phyloP scores from a whole-genome alignment of 2,888 invertebrate genomes.

The Dasysyrphus albostriatus region DNA sequence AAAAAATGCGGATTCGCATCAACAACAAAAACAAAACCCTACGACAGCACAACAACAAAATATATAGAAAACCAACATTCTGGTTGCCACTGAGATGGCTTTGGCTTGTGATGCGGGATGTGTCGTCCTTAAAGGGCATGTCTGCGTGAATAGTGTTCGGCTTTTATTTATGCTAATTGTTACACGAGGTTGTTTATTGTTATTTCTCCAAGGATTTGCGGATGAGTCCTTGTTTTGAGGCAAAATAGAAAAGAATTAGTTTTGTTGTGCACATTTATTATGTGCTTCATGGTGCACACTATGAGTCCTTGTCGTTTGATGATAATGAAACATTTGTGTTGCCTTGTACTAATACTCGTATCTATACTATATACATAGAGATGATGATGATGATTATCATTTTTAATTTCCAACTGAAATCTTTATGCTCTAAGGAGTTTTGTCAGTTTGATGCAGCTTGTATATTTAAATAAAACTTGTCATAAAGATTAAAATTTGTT shows the following conservation, averaged over 20 bases:
- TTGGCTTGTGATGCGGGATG: conserved; percentile 25
- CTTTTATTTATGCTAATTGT: conserved; percentile 74
- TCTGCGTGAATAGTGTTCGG: conserved; percentile 61
- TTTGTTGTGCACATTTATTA: conserved; percentile 58
- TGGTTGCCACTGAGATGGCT: background rate
- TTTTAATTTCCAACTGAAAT: conserved; percentile 35
- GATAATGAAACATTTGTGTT: conserved; percentile 71
- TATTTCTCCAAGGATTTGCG: conserved; percentile 66
- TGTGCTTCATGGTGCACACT: conserved; percentile 64
- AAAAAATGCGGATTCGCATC: conserved; percentile 43
- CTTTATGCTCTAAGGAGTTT: conserved; percentile 33
- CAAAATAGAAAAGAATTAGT: conserved; percentile 49
- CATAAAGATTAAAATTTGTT: conserved; percentile 16
- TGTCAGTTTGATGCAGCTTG: conserved; percentile 44
- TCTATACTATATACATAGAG: background rate
- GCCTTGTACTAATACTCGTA: conserved; percentile 46
- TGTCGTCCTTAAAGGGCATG: conserved; percentile 71
- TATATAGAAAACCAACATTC: background rate
- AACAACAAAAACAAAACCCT: conserved; percentile 16
- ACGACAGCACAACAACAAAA: background rate
- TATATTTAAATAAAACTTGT: conserved; percentile 13
- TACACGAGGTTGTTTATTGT: conserved; percentile 72
- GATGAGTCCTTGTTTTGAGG: conserved; percentile 55
- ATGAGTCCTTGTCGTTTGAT: conserved; percentile 65
- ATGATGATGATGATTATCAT: conserved; percentile 48